A percentile compares a stretch with the other conserved stretches of the same genome.
These are phyloP conservation scores for Sialis fuliginosa DNA, from an alignment of 2,888 invertebrate genomes.

Conservation along the genomic window DNA sequence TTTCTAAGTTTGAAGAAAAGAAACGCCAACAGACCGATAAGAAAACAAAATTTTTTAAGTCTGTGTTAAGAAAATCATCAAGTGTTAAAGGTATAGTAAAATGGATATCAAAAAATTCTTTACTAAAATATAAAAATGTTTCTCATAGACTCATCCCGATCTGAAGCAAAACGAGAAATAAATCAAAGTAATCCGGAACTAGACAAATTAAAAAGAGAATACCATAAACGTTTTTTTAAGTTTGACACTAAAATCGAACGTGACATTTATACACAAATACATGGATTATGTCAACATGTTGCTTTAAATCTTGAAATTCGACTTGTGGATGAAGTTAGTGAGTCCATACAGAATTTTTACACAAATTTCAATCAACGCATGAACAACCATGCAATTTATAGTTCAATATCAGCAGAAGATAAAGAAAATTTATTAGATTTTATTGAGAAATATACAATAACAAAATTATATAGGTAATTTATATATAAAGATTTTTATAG, in stretches of 20 bases:
- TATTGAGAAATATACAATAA: constrained; percentile 87
- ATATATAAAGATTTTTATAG: background rate
- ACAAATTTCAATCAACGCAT: constrained; percentile 58
- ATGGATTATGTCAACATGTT: too few species aligned
- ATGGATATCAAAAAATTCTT: background rate
- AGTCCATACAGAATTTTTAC: constrained; percentile 82
- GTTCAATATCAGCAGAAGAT: constrained; percentile 47
- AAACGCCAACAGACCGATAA: constrained; percentile 54
- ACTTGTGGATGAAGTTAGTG: constrained; percentile 71
- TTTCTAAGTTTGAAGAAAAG: constrained; percentile 75
- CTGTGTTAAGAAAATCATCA: constrained; percentile 56
- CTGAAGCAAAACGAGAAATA: constrained; percentile 14
- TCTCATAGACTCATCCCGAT: too few species aligned
- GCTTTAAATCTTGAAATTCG: constrained; percentile 15
- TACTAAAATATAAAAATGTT: too few species aligned
- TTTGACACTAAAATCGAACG: constrained; percentile 24
- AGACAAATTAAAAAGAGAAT: constrained; percentile 27
- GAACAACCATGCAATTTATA: constrained; percentile 44
- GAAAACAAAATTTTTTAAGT: constrained; percentile 56
- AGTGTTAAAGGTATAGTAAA: constrained; percentile 33
- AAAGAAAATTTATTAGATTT: constrained; percentile 77
- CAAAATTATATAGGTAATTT: constrained; percentile 68
- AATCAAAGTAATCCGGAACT: constrained; percentile 29
- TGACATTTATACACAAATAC: too few species aligned
- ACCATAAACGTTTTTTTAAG: constrained; percentile 26